Evolutionary conservation across 2,888 invertebrate genomes (phyloP).

Genomic region (Mellilla xanthometata): DNA sequence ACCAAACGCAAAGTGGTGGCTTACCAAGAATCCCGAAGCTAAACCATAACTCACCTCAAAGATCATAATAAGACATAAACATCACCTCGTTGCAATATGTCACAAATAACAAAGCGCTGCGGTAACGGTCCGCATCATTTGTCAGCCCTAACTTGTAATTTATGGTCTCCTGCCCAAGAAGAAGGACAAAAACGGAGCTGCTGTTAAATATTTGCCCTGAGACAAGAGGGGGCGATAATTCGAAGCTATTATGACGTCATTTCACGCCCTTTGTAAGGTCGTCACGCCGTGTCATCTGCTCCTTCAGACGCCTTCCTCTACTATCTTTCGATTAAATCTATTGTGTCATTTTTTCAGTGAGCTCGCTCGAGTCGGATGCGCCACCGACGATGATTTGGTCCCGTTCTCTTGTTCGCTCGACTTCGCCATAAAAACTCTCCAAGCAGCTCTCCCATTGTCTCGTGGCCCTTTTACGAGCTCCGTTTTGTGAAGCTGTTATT

Average conservation of each 20-base stretch:
- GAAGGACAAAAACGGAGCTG: constrained; percentile 74
- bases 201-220: constrained; percentile 81
- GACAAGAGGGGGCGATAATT: constrained; percentile 82
- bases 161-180: constrained; percentile 75
- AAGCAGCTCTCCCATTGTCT: constrained; percentile 76
- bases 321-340: constrained; percentile 81
- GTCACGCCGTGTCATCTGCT: constrained; percentile 82
- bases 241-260: constrained; percentile 82
- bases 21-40: constrained; percentile 48
- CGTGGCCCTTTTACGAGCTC: constrained; percentile 77
- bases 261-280: constrained; percentile 81
- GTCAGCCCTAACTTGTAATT: constrained; percentile 75
- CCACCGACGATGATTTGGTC: constrained; percentile 80
- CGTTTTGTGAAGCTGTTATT: constrained; percentile 80
- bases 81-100: constrained; percentile 75
- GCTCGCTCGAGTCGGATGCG: constrained; percentile 74
- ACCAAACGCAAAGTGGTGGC: constrained; percentile 33
- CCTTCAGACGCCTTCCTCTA: constrained; percentile 77
- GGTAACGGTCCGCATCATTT: constrained; percentile 79
- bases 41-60: constrained; percentile 56
- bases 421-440: constrained; percentile 74
- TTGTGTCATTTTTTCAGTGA: constrained; percentile 77
- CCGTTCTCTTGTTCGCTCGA: constrained; percentile 72
- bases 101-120: constrained; percentile 71
- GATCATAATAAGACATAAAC: constrained; percentile 79